Evolutionary conservation across 1,140 invertebrate genomes (phyloP).

Genomic region (Cotesia typhae): DNA sequence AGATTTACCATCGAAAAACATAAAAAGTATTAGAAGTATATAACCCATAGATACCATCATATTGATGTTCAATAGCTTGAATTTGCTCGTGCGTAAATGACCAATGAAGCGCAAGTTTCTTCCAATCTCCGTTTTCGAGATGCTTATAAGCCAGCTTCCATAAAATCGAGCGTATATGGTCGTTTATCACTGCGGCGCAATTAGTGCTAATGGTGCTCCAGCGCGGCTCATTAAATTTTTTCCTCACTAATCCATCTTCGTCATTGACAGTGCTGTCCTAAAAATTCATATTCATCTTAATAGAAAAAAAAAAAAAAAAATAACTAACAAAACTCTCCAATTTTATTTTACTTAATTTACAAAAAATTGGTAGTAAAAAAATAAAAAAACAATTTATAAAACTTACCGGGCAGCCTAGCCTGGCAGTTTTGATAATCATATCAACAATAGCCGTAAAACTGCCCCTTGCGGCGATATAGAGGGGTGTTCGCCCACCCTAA

Average conservation of each 20-base stretch:
- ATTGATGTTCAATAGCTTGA: constrained; percentile 79
- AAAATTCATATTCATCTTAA: neutral
- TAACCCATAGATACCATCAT: constrained; percentile 68
- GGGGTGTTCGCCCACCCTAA: constrained; percentile 73
- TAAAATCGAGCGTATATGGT: constrained; percentile 67
- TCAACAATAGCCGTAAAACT: constrained; percentile 86
- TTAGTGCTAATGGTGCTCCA: constrained; percentile 45
- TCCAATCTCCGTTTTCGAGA: constrained; percentile 75
- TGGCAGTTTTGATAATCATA: constrained; percentile 82
- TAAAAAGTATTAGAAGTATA: constrained; percentile 31
- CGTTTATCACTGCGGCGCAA: constrained; percentile 48
- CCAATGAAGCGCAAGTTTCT: constrained; percentile 75
- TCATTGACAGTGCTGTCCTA: no score
- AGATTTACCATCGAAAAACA: neutral
- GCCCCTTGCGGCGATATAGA: constrained; percentile 79
- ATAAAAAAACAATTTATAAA: neutral
- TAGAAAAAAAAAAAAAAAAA: neutral
- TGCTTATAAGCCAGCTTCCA: constrained; percentile 77
- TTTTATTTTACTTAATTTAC: no score
- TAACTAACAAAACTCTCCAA: no score
- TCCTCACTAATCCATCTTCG: neutral
- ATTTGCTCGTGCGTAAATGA: constrained; percentile 78
- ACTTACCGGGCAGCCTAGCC: constrained; percentile 65
- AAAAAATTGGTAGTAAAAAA: no score
- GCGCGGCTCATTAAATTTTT: neutral